These are phyloP conservation scores for Aphelinus certus DNA, from an alignment of 1,140 invertebrate species.

Conservation along the genomic window DNA sequence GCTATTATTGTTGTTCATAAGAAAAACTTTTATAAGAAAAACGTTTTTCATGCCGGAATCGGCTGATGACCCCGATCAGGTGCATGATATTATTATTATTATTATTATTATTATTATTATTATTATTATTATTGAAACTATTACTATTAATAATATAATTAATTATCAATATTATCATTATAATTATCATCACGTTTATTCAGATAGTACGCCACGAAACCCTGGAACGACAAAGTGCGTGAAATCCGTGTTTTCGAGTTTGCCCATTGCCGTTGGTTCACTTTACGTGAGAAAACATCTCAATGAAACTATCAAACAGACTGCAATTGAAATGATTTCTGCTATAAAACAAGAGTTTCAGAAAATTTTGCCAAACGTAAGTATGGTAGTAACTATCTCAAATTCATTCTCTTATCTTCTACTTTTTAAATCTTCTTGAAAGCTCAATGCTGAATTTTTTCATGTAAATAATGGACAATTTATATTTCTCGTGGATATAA, in stretches of 20 bases:
- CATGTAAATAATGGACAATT: conserved; percentile 58
- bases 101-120: too few species aligned
- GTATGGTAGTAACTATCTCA: background rate
- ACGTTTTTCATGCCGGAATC: too few species aligned
- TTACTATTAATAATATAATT: too few species aligned
- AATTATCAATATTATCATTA: too few species aligned
- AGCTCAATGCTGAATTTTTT: conserved; percentile 64
- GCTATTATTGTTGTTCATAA: too few species aligned
- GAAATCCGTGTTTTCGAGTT: conserved; percentile 75
- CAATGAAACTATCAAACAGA: conserved; percentile 75
- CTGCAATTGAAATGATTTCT: conserved; percentile 84
- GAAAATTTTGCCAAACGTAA: conserved; percentile 53
- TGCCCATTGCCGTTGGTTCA: conserved; percentile 81
- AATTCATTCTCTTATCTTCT: conserved; percentile 65
- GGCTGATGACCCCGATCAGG: too few species aligned
- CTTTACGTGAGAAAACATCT: conserved; percentile 82
- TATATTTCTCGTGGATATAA: conserved; percentile 64
- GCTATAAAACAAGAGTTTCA: conserved; percentile 75
- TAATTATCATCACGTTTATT: background rate
- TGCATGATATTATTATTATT: too few species aligned
- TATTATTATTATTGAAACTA: too few species aligned
- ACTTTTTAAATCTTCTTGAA: conserved; percentile 67
- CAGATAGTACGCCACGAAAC: conserved; percentile 72
- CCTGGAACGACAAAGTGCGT: conserved; percentile 85
- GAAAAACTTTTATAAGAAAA: too few species aligned